phyloP scores from a whole-genome alignment of 2,113 vertebrate species.

The Amphiprion percula region DNA sequence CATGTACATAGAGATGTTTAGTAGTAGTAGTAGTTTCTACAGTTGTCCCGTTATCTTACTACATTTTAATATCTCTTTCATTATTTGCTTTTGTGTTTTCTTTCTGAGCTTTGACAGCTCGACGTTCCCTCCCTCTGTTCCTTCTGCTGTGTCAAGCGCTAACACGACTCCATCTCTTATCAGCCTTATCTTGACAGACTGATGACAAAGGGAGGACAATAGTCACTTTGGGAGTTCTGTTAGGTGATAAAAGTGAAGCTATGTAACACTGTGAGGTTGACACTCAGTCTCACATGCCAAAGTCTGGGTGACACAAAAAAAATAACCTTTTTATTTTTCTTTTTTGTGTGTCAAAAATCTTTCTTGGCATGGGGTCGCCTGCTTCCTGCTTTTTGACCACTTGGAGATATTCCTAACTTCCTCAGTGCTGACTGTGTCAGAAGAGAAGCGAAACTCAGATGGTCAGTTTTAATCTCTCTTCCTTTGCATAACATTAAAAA shows the following conservation, averaged over 20 bases:
- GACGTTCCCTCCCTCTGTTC: slow-evolving; percentile 35
- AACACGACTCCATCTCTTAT: slow-evolving; percentile 68
- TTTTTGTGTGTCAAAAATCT: slow-evolving; percentile 15
- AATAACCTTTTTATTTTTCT: slow-evolving; percentile 6
- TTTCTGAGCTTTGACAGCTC: slow-evolving; percentile 2
- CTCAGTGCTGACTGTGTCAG: slow-evolving; percentile 47
- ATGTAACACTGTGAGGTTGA: slow-evolving; percentile 35
- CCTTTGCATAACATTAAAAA: background rate
- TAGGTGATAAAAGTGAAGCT: slow-evolving; percentile 51
- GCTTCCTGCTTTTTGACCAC: slow-evolving; percentile 62
- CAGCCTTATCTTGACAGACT: slow-evolving; percentile 62
- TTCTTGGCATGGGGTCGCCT: background rate
- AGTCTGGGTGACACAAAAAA: background rate
- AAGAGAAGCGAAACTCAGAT: slow-evolving; percentile 40
- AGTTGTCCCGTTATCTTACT: background rate
- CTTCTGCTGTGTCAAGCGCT: slow-evolving; percentile 51
- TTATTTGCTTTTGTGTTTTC: slow-evolving; percentile 12
- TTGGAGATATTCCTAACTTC: slow-evolving; percentile 55
- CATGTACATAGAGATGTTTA: background rate
- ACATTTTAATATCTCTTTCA: slow-evolving; percentile 13
- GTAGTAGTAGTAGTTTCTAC: background rate
- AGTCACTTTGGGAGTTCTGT: slow-evolving; percentile 69
- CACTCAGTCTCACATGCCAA: background rate
- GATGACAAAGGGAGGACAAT: slow-evolving; percentile 77
- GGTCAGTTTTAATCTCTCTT: slow-evolving; percentile 7